phyloP scores from a whole-genome alignment of 1,140 invertebrate genomes.

The Theocolax elegans region DNA sequence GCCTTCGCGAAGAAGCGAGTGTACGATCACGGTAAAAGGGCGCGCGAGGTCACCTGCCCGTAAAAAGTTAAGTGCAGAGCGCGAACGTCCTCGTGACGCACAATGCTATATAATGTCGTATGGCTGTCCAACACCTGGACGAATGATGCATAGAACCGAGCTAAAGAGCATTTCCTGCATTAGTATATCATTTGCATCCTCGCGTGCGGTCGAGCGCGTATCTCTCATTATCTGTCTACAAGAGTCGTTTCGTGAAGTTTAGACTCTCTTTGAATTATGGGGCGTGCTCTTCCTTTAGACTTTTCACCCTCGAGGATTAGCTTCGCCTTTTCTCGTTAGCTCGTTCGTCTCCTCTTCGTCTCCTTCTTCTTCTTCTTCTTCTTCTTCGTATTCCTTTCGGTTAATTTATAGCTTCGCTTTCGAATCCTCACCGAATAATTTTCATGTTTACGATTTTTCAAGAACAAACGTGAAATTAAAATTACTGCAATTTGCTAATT shows the following conservation, averaged over 20 bases:
- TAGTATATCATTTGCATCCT: constrained; percentile 59
- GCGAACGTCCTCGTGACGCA: too few species aligned
- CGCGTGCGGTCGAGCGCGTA: constrained; percentile 47
- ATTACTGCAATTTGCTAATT: too few species aligned
- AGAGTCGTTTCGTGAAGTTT: too few species aligned
- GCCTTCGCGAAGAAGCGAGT: neutral
- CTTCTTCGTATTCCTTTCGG: too few species aligned
- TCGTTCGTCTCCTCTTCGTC: neutral
- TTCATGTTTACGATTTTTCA: too few species aligned
- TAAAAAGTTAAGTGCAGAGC: neutral
- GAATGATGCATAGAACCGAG: constrained; percentile 59
- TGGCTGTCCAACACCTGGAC: constrained; percentile 61
- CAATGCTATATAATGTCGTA: too few species aligned
- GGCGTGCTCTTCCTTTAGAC: too few species aligned
- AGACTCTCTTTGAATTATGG: too few species aligned
- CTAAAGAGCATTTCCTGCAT: constrained; percentile 56
- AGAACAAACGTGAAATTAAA: too few species aligned
- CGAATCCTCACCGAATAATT: too few species aligned
- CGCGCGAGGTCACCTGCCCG: constrained; percentile 2
- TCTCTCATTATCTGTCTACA: constrained; percentile 60
- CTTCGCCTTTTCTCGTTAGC: too few species aligned
- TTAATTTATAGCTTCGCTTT: neutral
- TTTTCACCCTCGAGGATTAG: neutral
- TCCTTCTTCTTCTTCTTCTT: neutral
- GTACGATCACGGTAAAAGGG: constrained; percentile 19